Conservation (phyloP, 2,797 vertebrate species). For the Cirrhinus molitorella region DNA sequence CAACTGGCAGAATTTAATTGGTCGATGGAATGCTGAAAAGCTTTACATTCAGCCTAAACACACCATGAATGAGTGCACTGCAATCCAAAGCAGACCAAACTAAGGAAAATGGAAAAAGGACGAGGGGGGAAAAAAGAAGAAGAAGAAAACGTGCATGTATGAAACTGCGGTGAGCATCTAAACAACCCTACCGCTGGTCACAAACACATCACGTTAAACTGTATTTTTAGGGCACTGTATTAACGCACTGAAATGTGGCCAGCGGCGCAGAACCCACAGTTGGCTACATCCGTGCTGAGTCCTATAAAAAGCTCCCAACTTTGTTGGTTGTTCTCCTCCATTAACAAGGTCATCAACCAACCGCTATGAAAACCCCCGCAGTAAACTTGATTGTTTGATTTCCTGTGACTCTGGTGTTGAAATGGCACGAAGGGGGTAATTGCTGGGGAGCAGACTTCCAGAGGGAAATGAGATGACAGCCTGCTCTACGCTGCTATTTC, state of each 20-base stretch:
- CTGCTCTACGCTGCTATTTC: slow-evolving; percentile 21
- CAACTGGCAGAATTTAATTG: slow-evolving; percentile 45
- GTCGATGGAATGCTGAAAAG: slow-evolving; percentile 42
- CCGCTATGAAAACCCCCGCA: slow-evolving; percentile 48
- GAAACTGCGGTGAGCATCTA: neutral
- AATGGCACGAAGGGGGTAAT: slow-evolving; percentile 42
- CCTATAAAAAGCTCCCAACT: slow-evolving; percentile 45
- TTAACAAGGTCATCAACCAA: slow-evolving; percentile 59
- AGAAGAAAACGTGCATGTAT: slow-evolving; percentile 2
- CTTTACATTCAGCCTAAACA: slow-evolving; percentile 42
- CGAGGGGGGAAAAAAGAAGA: neutral
- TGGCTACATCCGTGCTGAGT: slow-evolving; percentile 27
- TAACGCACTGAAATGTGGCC: neutral
- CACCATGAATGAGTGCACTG: slow-evolving; percentile 27
- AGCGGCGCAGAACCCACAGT: slow-evolving; percentile 4
- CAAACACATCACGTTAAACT: slow-evolving; percentile 5
- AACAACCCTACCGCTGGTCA: neutral
- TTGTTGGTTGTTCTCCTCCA: slow-evolving; percentile 53
- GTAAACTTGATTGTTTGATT: slow-evolving; percentile 49
- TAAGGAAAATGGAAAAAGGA: slow-evolving; percentile 22
- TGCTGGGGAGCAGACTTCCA: slow-evolving; percentile 42
- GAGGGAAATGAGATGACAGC: slow-evolving; percentile 40
- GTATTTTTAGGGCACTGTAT: neutral
- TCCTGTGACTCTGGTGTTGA: slow-evolving; percentile 41
- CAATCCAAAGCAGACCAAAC: slow-evolving; percentile 12